Evolutionary conservation across 2,888 invertebrate genomes (phyloP), one percentile per base, ranked within the genome.

Genomic region (Atethmia centrago): DNA sequence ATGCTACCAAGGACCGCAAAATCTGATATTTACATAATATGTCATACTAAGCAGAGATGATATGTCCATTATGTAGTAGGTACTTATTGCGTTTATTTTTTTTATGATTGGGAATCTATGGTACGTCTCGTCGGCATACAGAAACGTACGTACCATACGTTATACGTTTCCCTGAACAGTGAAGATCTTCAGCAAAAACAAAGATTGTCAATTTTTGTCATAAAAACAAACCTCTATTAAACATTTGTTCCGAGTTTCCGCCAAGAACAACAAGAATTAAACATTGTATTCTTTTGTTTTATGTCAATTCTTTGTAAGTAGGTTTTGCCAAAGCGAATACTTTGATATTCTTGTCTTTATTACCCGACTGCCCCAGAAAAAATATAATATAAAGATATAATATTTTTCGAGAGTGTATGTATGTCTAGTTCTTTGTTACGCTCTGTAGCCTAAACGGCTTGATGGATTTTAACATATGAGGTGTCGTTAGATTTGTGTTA

Each of bases 301-400:
- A 42, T n/a, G 51, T 31, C 47, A 47, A 59, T 59, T 45, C 9
- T 25, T 25, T 64, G 16, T 56, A 62, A 19, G 59, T 58, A 62
- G 28, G 59, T 58, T 19, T n/a, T 40, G n/a, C 36, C 25, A 25
- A 45, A 45, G 47, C 9, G 40, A 70, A 59, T 53, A 58, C 45
- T 53, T 49, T 36, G 28, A 21, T 56, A 62, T 45, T 64, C 42
- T 47, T 19, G 1, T 74, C 36, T 59, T 79, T 69, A 21, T 64
- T n/a, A n/a, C n/a, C n/a, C n/a, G n/a, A n/a, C n/a, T n/a, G n/a
- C n/a, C n/a, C n/a, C n/a, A n/a, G n/a, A n/a, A n/a, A n/a, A n/a
- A n/a, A n/a, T n/a, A n/a, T n/a, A n/a, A n/a, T n/a, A n/a, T n/a
- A n/a, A n/a, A n/a, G n/a, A n/a, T n/a, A n/a, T n/a, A n/a, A n/a